Evolutionary conservation across 2,113 vertebrate genomes (phyloP), one percentile per base, ranked within the genome.

Genomic region (Tenebrosternarchus preto): DNA sequence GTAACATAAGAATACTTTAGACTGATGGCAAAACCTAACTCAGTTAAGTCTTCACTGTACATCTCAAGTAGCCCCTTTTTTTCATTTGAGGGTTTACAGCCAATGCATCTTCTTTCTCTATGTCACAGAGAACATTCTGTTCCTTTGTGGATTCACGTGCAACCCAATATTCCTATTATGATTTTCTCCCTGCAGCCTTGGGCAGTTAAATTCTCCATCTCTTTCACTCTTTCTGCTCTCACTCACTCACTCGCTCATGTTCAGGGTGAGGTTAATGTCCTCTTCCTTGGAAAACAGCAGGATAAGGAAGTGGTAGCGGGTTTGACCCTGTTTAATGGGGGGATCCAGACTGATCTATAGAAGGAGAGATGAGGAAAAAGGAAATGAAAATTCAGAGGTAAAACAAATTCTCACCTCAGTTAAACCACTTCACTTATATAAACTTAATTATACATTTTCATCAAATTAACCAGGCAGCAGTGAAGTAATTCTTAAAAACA

Each of bases 221-320:
- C n/a, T 77, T 17, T 72, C 46, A 25, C 25, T 50, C 63, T 67
- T 15, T 80, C 69, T 22, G 36, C 43, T 75, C 72, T 66, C 24
- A 36, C 31, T 76, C 60, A 92, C 96, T 94, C 87, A 99, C 98
- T 99, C 97, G 0, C 91, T 98, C 97, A 99, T 99, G 92, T 98
- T 99, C 83, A 99, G 96, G 0, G 97, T 97, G 85, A 99, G 93
- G 1, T 86, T 95, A 80, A 99, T 93, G 71, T 98, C 95, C 87
- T 99, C 97, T 0, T 99, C 98, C 86, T 99, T 99, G 76, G 97
- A 97, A 88, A 99, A 99, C 0, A 98, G 95, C 66, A 99, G 92
- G 84, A 99, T 99, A 33, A 99, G 93, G 82, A 99, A 99, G 85
- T 99, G 98, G 80, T 99, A 99, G 6, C 97, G 96, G 0, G 98